phyloP scores from a whole-genome alignment of 1,140 invertebrate species.

The Platyscapa corneri region DNA sequence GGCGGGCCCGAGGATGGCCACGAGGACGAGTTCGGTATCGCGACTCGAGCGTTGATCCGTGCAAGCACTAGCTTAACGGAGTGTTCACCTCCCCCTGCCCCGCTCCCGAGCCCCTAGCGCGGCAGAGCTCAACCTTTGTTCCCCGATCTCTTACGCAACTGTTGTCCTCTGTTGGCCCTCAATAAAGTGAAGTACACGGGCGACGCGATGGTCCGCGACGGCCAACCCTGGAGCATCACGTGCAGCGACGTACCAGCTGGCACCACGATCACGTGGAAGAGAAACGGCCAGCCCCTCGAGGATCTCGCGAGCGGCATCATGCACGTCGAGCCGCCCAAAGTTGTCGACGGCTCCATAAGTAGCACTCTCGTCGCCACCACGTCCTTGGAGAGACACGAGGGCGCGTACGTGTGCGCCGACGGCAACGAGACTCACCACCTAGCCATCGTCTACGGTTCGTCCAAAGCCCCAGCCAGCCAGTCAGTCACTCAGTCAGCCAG shows the following conservation, averaged over 20 bases:
- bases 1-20: not conserved
- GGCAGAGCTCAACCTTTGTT: not conserved
- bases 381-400: conserved; percentile 65
- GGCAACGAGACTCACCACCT: conserved; percentile 60
- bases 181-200: conserved; percentile 61
- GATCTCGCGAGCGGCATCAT: conserved; percentile 60
- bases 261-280: conserved; percentile 65
- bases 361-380: conserved; percentile 58
- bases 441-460: conserved; percentile 66
- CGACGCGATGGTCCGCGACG: conserved; percentile 56
- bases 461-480: conserved; percentile 28
- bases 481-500: too few species aligned
- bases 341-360: conserved; percentile 20
- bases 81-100: not conserved
- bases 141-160: not conserved
- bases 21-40: not conserved
- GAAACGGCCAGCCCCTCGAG: conserved; percentile 64
- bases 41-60: not conserved
- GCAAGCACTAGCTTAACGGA: not conserved
- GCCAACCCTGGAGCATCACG: conserved; percentile 65
- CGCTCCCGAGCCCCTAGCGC: not conserved
- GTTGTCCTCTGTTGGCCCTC: not conserved
- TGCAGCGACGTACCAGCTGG: conserved; percentile 60
- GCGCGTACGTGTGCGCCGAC: conserved; percentile 66
- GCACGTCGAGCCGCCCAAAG: conserved; percentile 56